A percentile compares a stretch with the other conserved stretches of the same genome.
phyloP scores from a whole-genome alignment of 2,888 invertebrate genomes.

The Sycophila texana region DNA sequence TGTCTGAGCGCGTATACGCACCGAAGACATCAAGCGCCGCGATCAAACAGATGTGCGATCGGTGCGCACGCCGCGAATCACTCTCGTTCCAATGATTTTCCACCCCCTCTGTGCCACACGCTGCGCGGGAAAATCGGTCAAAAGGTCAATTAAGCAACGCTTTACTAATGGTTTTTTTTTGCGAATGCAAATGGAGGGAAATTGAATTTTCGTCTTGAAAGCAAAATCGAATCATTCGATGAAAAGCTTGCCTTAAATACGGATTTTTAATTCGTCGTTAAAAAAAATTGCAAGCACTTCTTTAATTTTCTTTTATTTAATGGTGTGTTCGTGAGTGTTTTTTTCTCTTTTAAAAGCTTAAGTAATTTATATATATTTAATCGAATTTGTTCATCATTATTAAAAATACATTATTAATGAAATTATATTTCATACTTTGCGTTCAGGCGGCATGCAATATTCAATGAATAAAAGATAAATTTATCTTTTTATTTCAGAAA shows the following conservation, averaged over 20 bases:
- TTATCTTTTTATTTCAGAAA: too few species aligned
- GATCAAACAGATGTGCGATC: slow-evolving; percentile 50
- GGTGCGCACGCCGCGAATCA: slow-evolving; percentile 24
- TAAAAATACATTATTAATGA: too few species aligned
- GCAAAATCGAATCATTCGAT: slow-evolving; percentile 10
- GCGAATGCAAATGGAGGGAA: slow-evolving; percentile 16
- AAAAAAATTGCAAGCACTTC: neutral
- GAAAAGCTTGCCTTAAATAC: neutral
- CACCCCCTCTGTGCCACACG: neutral
- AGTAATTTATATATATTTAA: too few species aligned
- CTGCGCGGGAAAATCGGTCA: slow-evolving; percentile 27
- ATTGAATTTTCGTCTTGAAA: slow-evolving; percentile 3
- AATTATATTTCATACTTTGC: too few species aligned
- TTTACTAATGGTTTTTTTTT: slow-evolving; percentile 34
- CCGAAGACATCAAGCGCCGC: neutral
- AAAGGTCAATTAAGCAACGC: slow-evolving; percentile 42
- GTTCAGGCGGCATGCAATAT: too few species aligned
- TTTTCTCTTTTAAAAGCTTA: too few species aligned
- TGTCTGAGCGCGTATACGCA: neutral
- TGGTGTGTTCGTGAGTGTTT: too few species aligned
- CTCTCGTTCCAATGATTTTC: slow-evolving; percentile 21
- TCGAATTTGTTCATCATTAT: too few species aligned
- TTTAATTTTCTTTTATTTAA: too few species aligned
- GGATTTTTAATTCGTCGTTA: neutral
- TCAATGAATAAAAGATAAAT: too few species aligned